These are phyloP conservation scores for Channa striata DNA, from an alignment of 2,797 vertebrate genomes.

Conservation along the genomic window DNA sequence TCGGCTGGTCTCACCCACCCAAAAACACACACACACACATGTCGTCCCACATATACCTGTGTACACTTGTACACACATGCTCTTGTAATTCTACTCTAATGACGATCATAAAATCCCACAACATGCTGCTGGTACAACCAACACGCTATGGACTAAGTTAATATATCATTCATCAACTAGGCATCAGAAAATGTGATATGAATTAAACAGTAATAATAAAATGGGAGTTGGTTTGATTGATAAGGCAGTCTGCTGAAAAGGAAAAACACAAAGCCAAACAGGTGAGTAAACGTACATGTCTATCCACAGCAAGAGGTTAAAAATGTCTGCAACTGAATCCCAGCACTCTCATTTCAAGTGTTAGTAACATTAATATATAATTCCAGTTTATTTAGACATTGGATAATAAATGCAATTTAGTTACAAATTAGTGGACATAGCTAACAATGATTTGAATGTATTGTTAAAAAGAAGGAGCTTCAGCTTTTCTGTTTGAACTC, in stretches of 20 bases:
- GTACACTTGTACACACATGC: neutral
- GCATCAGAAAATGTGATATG: slow-evolving; percentile 3
- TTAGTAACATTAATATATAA: too few species aligned
- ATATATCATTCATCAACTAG: slow-evolving; percentile 11
- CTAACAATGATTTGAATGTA: too few species aligned
- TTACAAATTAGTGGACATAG: too few species aligned
- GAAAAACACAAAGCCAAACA: neutral
- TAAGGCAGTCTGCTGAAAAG: neutral
- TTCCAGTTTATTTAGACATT: too few species aligned
- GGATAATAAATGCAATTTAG: too few species aligned
- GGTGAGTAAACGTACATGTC: neutral
- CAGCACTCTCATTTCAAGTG: too few species aligned
- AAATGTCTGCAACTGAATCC: too few species aligned
- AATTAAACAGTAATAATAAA: slow-evolving; percentile 13
- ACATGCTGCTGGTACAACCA: neutral
- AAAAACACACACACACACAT: slow-evolving; percentile 7
- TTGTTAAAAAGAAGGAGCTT: too few species aligned
- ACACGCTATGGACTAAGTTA: neutral
- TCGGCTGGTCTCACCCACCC: slow-evolving; percentile 7
- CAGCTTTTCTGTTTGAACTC: too few species aligned
- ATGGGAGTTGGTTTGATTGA: slow-evolving; percentile 12
- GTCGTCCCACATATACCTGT: neutral
- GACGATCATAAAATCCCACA: neutral
- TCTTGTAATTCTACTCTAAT: neutral
- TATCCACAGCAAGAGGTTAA: too few species aligned